A percentile compares a stretch with the other conserved stretches of the same genome.
Conservation (phyloP, 37 sponge, comb jelly and placozoan genomes). For the Theonella swinhoei region DNA sequence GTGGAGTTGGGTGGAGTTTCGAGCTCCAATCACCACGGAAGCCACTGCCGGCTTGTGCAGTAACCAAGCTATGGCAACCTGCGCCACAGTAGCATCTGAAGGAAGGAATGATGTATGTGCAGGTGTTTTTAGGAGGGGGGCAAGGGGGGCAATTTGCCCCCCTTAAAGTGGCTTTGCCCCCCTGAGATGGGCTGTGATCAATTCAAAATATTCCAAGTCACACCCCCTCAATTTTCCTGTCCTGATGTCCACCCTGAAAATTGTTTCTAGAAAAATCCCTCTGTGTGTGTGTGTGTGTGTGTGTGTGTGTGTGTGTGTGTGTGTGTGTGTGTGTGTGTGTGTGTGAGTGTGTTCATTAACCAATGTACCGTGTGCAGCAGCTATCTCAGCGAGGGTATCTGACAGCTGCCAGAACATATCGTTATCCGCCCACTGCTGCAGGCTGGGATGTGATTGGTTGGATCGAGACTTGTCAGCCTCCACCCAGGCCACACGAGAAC, state of each 20-base stretch:
- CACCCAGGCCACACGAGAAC: constrained; percentile 84
- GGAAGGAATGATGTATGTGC: not conserved
- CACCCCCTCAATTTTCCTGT: too few species aligned
- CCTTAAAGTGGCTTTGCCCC: too few species aligned
- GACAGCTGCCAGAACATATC: constrained; percentile 72
- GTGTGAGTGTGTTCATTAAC: not conserved
- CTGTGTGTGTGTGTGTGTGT: not conserved
- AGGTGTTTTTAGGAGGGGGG: not conserved
- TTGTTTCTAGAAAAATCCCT: too few species aligned
- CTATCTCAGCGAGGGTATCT: constrained; percentile 65
- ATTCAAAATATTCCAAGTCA: too few species aligned
- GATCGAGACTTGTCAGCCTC: constrained; percentile 52
- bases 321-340: not conserved
- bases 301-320: not conserved
- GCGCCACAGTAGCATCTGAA: constrained; percentile 61
- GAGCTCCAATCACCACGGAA: constrained; percentile 85
- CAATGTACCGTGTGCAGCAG: constrained; percentile 47
- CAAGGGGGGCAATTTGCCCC: too few species aligned
- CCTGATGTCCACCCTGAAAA: too few species aligned
- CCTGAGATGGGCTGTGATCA: too few species aligned
- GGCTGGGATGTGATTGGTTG: constrained; percentile 72
- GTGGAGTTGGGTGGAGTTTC: constrained; percentile 69
- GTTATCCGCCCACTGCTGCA: constrained; percentile 48
- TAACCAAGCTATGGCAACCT: constrained; percentile 94
- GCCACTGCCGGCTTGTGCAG: constrained; percentile 70